These are phyloP conservation scores for Macrotis lagotis DNA, from an alignment of 2,113 vertebrate genomes.

Conservation along the genomic window DNA sequence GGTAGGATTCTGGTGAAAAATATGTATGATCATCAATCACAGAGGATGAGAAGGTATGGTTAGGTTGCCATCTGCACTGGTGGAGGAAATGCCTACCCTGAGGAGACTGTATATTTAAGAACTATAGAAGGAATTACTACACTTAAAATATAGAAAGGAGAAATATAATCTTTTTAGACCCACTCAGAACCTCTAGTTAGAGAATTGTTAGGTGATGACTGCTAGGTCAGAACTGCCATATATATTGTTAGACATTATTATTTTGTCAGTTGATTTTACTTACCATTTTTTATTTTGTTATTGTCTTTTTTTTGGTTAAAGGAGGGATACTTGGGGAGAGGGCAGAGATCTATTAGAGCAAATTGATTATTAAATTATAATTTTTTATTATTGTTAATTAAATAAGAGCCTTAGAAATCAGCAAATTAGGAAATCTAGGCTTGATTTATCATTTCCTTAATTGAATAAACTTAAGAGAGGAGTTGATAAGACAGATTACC, in stretches of 20 bases:
- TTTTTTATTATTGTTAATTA: too few relatives aligned
- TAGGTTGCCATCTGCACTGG: background rate
- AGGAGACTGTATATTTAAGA: background rate
- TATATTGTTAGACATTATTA: background rate
- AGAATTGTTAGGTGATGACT: background rate
- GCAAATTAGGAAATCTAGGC: background rate
- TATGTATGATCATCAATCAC: background rate
- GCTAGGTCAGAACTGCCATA: background rate
- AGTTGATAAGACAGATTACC: background rate
- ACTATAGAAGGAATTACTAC: background rate
- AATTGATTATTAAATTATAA: background rate
- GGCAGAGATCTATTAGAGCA: background rate
- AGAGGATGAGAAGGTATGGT: background rate
- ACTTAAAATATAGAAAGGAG: background rate
- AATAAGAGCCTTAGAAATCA: background rate
- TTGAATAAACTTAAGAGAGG: background rate
- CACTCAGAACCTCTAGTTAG: background rate
- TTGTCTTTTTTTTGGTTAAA: background rate
- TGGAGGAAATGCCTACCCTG: background rate
- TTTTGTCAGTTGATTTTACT: background rate
- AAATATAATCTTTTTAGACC: background rate
- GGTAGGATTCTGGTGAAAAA: background rate
- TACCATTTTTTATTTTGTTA: background rate
- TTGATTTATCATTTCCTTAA: background rate
- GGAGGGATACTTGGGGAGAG: background rate